Evolutionary conservation across 2,888 invertebrate species (phyloP), one percentile per base, ranked within the genome.

Genomic region (Oeneis ivallda): DNA sequence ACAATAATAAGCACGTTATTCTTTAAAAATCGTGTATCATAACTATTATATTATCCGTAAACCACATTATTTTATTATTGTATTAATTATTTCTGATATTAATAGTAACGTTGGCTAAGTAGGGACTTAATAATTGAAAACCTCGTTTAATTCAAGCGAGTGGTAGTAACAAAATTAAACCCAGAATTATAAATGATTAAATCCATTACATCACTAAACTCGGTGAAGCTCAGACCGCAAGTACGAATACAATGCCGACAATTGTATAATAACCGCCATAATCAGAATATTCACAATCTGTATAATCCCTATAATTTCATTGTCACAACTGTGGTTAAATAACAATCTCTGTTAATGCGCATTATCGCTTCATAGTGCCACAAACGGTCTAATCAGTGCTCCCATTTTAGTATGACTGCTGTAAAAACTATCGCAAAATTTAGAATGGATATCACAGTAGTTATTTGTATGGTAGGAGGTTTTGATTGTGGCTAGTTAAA

Each of bases 311-410:
- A 26, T 50, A 50, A 49, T 26, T 26, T 50, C 0, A 50, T 13
- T 26, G 49, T 26, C 49, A 50, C 26, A 50, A 26, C 11, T 9
- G 13, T 26, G 6, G 13, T 10, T 26, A 11, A 50, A 50, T 50
- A 26, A 26, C 5, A 26, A 26, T 26, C 26, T 2, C 26, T 26
- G n/a, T n/a, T n/a, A n/a, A n/a, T 9, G 19, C 19, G 19, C 17
- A 13, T 26, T 50, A 19, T 11, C 49, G 19, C 49, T 11, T 26
- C 26, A 6, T 50, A 17, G 49, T 6, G 11, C 49, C 49, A 50
- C 49, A 50, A 50, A 50, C 6, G 49, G 49, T 26, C 26, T 50
- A 50, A 50, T 26, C 49, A 50, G 26, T 6, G 19, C 11, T 50
- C 26, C 49, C 49, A 10, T 50, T 50, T 19, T 49, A 15, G 49